Percentiles rank a stretch among this genome's conserved stretches.
phyloP scores from a whole-genome alignment of 2,797 vertebrate genomes.

The Pampus argenteus region DNA sequence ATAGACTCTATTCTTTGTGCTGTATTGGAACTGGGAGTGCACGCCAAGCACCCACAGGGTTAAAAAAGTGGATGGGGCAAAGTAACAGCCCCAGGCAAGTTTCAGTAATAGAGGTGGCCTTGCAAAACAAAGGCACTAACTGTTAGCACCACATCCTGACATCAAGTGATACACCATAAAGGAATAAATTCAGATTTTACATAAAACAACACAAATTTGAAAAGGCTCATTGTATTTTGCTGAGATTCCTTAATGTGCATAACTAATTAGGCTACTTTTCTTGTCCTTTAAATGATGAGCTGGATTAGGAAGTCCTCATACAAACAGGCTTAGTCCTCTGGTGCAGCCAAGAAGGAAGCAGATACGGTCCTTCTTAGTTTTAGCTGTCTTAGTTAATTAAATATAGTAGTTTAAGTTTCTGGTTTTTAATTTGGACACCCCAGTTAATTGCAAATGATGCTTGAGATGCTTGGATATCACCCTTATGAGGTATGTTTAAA shows the following conservation, averaged over 20 bases:
- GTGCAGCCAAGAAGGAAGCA: conserved; percentile 42
- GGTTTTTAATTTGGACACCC: conserved; percentile 42
- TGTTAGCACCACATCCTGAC: conserved; percentile 90
- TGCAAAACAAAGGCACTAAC: conserved; percentile 88
- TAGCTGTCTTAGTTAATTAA: neutral
- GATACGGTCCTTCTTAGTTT: conserved; percentile 23
- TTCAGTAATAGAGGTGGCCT: conserved; percentile 87
- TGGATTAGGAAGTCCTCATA: conserved; percentile 62
- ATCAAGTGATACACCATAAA: conserved; percentile 87
- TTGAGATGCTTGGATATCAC: conserved; percentile 94
- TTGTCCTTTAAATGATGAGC: conserved; percentile 86
- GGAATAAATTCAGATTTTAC: conserved; percentile 88
- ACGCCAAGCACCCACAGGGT: conserved; percentile 68
- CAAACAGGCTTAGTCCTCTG: conserved; percentile 43
- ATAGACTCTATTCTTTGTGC: conserved; percentile 45
- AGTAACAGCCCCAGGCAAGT: conserved; percentile 85
- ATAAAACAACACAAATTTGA: conserved; percentile 86
- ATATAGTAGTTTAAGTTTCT: neutral
- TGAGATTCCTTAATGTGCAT: conserved; percentile 87
- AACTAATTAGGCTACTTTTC: conserved; percentile 90
- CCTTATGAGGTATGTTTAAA: conserved; percentile 90
- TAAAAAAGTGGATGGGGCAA: conserved; percentile 87
- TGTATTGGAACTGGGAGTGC: conserved; percentile 29
- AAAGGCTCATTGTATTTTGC: conserved; percentile 86
- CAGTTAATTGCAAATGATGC: conserved; percentile 78